Evolutionary conservation across 2,888 invertebrate species (phyloP).

Genomic region (Dryadula phaetusa): DNA sequence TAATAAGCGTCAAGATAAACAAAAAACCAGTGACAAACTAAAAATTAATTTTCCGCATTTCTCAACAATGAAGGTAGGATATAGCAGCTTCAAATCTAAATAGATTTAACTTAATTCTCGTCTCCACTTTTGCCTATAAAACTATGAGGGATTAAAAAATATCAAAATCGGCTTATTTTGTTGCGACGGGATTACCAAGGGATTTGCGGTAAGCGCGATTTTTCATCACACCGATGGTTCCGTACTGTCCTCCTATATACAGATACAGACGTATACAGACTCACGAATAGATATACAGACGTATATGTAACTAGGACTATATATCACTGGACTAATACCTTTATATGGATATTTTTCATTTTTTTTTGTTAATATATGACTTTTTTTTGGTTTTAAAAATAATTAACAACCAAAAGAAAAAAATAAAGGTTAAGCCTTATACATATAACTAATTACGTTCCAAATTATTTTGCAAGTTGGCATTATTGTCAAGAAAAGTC

Average conservation of each 20-base stretch:
- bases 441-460: no score
- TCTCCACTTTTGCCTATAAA: conserved; percentile 26
- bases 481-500: no score
- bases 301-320: not conserved
- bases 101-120: conserved; percentile 7
- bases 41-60: not conserved
- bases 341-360: no score
- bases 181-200: conserved; percentile 43
- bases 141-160: conserved; percentile 36
- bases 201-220: conserved; percentile 34
- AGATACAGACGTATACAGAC: not conserved
- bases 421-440: no score
- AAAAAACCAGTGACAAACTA: conserved; percentile 1
- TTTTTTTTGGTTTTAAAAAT: no score
- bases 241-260: conserved; percentile 12
- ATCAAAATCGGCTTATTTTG: conserved; percentile 43
- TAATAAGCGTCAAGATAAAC: conserved; percentile 3
- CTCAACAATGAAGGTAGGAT: conserved; percentile 9
- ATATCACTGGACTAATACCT: not conserved
- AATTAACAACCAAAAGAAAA: no score
- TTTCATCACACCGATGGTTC: conserved; percentile 23
- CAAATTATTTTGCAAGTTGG: no score
- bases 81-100: conserved; percentile 18
- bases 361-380: no score
- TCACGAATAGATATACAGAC: not conserved